phyloP scores from a whole-genome alignment of 2,888 invertebrate genomes.

The Kuschelorhynchus macadamiae region DNA sequence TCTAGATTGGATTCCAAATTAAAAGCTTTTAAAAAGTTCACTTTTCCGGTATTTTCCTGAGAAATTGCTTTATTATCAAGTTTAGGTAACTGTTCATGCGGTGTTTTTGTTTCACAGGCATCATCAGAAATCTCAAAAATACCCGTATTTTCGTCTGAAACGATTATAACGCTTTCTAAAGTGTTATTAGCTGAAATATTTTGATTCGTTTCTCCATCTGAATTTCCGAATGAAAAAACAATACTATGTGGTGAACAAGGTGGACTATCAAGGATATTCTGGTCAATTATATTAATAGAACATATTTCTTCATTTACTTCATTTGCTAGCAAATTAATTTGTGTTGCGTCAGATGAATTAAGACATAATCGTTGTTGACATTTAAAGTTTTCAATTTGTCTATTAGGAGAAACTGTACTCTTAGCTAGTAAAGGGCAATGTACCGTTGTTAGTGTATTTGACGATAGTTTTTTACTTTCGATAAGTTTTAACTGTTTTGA shows the following conservation, averaged over 20 bases:
- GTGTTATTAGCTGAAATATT: not conserved
- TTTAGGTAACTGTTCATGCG: not conserved
- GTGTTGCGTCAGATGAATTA: slow-evolving; percentile 1
- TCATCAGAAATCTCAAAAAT: slow-evolving; percentile 19
- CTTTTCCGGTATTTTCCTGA: too few relatives aligned
- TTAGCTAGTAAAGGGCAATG: too few relatives aligned
- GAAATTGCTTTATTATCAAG: too few relatives aligned
- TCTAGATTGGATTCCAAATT: not conserved
- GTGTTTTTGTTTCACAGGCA: not conserved
- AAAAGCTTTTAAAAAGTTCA: not conserved
- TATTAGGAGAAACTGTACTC: too few relatives aligned
- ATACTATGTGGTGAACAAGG: slow-evolving; percentile 7
- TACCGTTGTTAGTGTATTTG: too few relatives aligned
- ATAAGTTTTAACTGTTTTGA: too few relatives aligned
- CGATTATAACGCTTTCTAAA: slow-evolving; percentile 1
- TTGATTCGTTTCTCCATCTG: too few relatives aligned
- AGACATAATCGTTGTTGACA: too few relatives aligned
- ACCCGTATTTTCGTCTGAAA: not conserved
- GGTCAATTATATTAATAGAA: not conserved
- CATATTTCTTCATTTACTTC: not conserved
- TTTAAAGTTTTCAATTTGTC: too few relatives aligned
- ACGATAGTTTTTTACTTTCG: too few relatives aligned
- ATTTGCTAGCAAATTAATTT: not conserved
- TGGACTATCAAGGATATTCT: slow-evolving; percentile 4
- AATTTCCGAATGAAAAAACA: slow-evolving; percentile 1